phyloP scores from a whole-genome alignment of 2,113 vertebrate species.

The Tursiops truncatus region DNA sequence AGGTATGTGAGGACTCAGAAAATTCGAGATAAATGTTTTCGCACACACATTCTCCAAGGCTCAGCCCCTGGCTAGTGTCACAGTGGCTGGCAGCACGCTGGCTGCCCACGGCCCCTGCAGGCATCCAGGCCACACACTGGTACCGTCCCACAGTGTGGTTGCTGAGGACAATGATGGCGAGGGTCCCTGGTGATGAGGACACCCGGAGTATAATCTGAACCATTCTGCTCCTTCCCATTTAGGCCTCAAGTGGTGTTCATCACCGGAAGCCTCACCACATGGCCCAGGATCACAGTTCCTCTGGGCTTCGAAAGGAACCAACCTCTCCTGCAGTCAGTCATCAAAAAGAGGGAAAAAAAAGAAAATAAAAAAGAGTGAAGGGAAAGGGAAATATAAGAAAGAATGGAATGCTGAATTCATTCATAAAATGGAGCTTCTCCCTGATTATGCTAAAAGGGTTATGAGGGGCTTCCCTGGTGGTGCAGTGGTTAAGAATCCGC shows the following conservation, averaged over 20 bases:
- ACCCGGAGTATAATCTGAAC: constrained; percentile 77
- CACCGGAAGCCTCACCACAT: constrained; percentile 83
- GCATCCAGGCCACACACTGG: constrained; percentile 91
- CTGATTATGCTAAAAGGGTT: constrained; percentile 46
- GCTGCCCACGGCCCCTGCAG: constrained; percentile 88
- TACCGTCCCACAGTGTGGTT: constrained; percentile 90
- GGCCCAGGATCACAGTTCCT: constrained; percentile 88
- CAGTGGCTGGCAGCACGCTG: constrained; percentile 90
- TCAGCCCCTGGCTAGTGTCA: constrained; percentile 88
- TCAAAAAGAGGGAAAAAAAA: neutral
- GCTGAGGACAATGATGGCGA: constrained; percentile 86
- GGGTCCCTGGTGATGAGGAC: constrained; percentile 83
- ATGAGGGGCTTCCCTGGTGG: neutral
- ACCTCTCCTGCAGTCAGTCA: neutral
- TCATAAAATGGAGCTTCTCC: constrained; percentile 59
- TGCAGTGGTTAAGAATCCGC: no score
- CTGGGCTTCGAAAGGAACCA: constrained; percentile 89
- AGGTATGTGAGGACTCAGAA: neutral
- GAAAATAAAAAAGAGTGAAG: neutral
- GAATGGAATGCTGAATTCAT: constrained; percentile 58
- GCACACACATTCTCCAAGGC: neutral
- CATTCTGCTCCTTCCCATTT: constrained; percentile 86
- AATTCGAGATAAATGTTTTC: neutral
- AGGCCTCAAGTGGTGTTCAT: constrained; percentile 90
- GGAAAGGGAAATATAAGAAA: neutral